phyloP scores from a whole-genome alignment of 2,113 vertebrate genomes.

The Ariopsis seemanni region DNA sequence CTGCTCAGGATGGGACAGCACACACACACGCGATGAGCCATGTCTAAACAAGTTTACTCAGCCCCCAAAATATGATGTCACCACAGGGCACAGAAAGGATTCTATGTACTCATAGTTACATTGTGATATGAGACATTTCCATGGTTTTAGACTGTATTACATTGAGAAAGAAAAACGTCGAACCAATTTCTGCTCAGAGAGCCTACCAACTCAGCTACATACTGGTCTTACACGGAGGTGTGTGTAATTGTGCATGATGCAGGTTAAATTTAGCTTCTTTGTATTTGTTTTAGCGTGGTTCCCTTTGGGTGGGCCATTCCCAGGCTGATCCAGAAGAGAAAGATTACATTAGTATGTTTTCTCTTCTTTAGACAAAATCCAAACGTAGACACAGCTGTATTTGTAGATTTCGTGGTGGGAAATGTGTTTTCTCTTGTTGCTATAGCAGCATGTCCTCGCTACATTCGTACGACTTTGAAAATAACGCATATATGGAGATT shows the following conservation, averaged over 20 bases:
- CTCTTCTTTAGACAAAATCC: conserved; percentile 19
- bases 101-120: conserved; percentile 26
- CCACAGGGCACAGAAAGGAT: background rate
- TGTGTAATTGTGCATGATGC: conserved; percentile 18
- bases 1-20: conserved; percentile 63
- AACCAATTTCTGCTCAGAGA: background rate
- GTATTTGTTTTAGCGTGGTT: conserved; percentile 29
- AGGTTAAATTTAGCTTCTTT: conserved; percentile 38
- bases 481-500: background rate
- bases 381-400: conserved; percentile 26
- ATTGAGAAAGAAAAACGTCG: background rate
- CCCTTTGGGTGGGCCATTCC: conserved; percentile 40
- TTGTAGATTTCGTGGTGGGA: conserved; percentile 27
- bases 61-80: conserved; percentile 30
- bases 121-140: background rate
- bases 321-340: conserved; percentile 26
- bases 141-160: conserved; percentile 2
- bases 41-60: conserved; percentile 78
- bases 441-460: background rate
- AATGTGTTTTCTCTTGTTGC: conserved; percentile 21
- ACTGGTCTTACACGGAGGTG: conserved; percentile 19
- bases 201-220: background rate
- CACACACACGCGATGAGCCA: conserved; percentile 58
- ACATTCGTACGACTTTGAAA: background rate
- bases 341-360: conserved; percentile 37